A percentile compares a stretch with the other conserved stretches of the same genome.
Conservation (phyloP, 2,113 vertebrate genomes). For the Thamnophis sirtalis region DNA sequence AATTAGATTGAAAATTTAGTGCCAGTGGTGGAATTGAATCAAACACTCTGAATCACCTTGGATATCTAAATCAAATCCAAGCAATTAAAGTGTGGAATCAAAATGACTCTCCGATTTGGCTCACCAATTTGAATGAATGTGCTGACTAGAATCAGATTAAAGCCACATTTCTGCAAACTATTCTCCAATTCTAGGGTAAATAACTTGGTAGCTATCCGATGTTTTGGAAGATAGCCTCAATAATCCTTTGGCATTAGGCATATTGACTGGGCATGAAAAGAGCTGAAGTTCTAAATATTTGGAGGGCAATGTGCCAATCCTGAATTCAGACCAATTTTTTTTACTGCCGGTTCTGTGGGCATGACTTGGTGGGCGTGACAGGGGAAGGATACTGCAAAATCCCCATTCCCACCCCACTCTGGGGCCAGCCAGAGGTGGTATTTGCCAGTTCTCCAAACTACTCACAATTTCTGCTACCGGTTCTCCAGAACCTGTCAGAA, state of each 20-base stretch:
- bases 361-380: too few species aligned
- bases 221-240: not conserved
- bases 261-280: not conserved
- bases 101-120: not conserved
- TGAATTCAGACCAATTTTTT: not conserved
- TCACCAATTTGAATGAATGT: not conserved
- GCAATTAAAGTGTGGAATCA: not conserved
- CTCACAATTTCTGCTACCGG: too few species aligned
- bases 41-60: not conserved
- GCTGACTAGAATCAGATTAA: not conserved
- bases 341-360: too few species aligned
- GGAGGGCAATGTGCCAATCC: not conserved
- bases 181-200: not conserved
- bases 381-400: too few species aligned
- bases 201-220: not conserved
- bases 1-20: not conserved
- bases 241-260: not conserved
- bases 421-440: too few species aligned
- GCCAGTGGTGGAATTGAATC: not conserved
- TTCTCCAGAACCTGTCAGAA: too few species aligned
- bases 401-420: too few species aligned
- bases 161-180: not conserved
- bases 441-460: too few species aligned
- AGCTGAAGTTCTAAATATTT: not conserved
- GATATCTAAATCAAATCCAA: not conserved